Evolutionary conservation across 2,888 invertebrate species (phyloP).

Genomic region (Apamea sordens): DNA sequence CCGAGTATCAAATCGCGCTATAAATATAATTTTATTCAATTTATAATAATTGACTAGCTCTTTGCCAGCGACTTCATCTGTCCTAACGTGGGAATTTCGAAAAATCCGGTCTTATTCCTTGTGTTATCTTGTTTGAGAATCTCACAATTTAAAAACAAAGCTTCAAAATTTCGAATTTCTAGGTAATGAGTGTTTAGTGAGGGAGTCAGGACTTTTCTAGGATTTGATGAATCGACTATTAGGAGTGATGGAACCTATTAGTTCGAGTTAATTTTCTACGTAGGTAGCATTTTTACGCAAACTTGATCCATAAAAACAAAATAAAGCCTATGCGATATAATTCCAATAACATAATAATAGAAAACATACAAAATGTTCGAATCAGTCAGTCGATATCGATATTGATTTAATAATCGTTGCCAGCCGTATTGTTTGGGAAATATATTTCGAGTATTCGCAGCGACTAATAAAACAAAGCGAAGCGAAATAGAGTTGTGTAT

Average conservation of each 20-base stretch:
- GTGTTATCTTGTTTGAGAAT: not conserved
- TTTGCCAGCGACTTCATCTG: not conserved
- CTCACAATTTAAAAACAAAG: not conserved
- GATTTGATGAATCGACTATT: not conserved
- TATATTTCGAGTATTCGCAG: not conserved
- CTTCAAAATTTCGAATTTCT: not conserved
- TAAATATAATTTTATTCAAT: not conserved
- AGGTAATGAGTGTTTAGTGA: not conserved
- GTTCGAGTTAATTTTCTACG: not conserved
- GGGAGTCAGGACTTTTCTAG: not conserved
- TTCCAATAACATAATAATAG: not conserved
- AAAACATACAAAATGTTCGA: not conserved
- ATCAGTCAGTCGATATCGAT: not conserved
- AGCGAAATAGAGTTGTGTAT: not conserved
- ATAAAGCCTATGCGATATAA: not conserved
- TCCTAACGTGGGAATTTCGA: not conserved
- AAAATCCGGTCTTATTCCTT: not conserved
- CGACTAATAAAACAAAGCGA: constrained; percentile 13
- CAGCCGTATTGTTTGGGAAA: constrained; percentile 9
- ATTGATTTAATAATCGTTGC: constrained; percentile 17
- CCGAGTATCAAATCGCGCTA: not conserved
- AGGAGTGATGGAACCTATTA: not conserved
- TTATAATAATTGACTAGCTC: not conserved
- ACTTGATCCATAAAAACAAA: not conserved
- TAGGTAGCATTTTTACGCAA: not conserved